Conservation (phyloP, 1,140 invertebrate species). For the Dermatophagoides farinae region DNA sequence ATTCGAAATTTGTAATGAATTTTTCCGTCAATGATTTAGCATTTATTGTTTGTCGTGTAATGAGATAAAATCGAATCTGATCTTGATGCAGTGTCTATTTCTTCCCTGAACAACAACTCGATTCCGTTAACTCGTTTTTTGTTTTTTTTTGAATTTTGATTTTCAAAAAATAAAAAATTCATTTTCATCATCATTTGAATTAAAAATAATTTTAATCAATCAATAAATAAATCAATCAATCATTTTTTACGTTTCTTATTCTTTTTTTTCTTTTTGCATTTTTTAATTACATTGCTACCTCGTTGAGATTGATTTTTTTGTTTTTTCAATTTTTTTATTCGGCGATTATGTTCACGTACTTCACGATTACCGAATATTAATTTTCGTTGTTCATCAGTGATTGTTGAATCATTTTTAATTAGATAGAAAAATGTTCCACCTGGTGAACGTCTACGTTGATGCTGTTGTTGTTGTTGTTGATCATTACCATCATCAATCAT, state of each 20-base stretch:
- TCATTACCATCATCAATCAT: slow-evolving; percentile 43
- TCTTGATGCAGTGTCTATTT: neutral
- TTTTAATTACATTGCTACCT: neutral
- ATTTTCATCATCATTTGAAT: neutral
- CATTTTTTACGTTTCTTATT: neutral
- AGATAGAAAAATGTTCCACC: slow-evolving; percentile 62
- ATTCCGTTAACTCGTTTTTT: no score
- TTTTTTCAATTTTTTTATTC: neutral
- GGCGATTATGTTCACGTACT: neutral
- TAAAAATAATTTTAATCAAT: neutral
- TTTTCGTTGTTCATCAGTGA: slow-evolving; percentile 7
- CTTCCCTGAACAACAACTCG: no score
- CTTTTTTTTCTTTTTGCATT: neutral
- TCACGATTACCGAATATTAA: neutral
- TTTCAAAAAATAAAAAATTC: no score
- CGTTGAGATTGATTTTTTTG: neutral
- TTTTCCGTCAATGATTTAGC: slow-evolving; percentile 4
- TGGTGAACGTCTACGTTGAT: slow-evolving; percentile 44
- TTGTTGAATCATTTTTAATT: slow-evolving; percentile 41
- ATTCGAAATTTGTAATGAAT: slow-evolving; percentile 1
- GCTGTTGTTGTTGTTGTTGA: no score
- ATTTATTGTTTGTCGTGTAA: slow-evolving; percentile 8
- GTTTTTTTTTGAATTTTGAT: no score
- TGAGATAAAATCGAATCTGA: neutral
- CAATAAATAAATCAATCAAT: neutral